Conservation (phyloP, 2,888 invertebrate genomes). For the Drosophila fulvimacula region DNA sequence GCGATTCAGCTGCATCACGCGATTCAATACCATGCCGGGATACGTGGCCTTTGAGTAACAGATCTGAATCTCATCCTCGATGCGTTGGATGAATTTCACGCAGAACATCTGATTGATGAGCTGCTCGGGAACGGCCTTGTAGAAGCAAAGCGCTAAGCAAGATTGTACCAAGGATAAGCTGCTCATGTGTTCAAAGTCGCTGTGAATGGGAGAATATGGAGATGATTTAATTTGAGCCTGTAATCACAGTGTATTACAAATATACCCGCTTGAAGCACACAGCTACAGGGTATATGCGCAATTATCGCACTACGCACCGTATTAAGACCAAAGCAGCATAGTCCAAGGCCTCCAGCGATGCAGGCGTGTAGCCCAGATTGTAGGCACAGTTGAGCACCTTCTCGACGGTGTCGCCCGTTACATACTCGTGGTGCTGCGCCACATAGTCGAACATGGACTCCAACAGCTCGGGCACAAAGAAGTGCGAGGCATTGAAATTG, state of each 20-base stretch:
- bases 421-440: conserved; percentile 82
- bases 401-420: conserved; percentile 86
- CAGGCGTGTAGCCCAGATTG: conserved; percentile 86
- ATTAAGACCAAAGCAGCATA: conserved; percentile 84
- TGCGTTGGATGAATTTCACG: conserved; percentile 86
- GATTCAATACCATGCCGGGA: conserved; percentile 86
- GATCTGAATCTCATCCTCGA: conserved; percentile 86
- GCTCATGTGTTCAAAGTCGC: conserved; percentile 86
- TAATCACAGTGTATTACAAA: too few species aligned
- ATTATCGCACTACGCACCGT: conserved; percentile 71
- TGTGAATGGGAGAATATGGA: conserved; percentile 67
- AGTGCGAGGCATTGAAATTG: conserved; percentile 84
- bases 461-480: conserved; percentile 85
- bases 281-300: neutral
- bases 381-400: conserved; percentile 86
- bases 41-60: conserved; percentile 87
- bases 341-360: conserved; percentile 83
- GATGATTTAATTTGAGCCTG: too few species aligned
- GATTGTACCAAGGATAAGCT: conserved; percentile 86
- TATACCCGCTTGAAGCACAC: too few species aligned
- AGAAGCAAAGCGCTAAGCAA: conserved; percentile 86
- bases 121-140: conserved; percentile 85
- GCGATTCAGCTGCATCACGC: conserved; percentile 88
- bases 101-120: conserved; percentile 87
- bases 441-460: conserved; percentile 85